Evolutionary conservation across 35 echinoderm and acorn worm species (phyloP), one percentile per base, ranked within the genome.

Genomic region (Stichopus chloronotus): DNA sequence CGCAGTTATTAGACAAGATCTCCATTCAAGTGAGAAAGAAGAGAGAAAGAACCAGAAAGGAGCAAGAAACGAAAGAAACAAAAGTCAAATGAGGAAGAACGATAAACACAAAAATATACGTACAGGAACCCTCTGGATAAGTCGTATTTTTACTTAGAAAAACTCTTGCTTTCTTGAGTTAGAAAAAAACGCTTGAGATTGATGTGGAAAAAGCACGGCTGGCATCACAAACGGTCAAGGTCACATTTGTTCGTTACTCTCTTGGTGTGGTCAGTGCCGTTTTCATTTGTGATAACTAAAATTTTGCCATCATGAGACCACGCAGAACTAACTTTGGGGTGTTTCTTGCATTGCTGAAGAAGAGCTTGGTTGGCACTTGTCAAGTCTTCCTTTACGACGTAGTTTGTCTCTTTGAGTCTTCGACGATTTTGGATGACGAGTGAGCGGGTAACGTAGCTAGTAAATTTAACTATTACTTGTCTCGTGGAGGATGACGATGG

Each of bases 1-100:
- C 23, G 13, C 79, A 83, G 54, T 83, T 78, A 30, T 78, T 20
- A 20, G 76, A 78, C 76, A 78, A 78, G 76, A 78, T 17, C 6
- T 78, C 76, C 76, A 78, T 78, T 78, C 25, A 78, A 78, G 0
- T 17, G 9, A 43, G 25, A 78, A 20, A 78, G 25, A 78, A 78
- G 20, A 20, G 8, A 20, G 76, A 78, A 20, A 78, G 25, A 78
- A 20, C 8, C 19, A 78, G n/a, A 21, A 78, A 78, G 8, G 22
- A 8, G n/a, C 8, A 43, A 20, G 2, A 78, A 78, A 16, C 9
- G 0, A 16, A 63, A 63, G 17, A 3, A 63, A 63, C 17, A 63
- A 12, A 63, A 12, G 9, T 12, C 4, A 63, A 4, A 63, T 12
- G 60, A 63, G 17, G 16, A 63, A 63, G 60, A 63, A 63, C 60